These are phyloP conservation scores for Strigops habroptila DNA, from an alignment of 2,113 vertebrate species.

Conservation along the genomic window DNA sequence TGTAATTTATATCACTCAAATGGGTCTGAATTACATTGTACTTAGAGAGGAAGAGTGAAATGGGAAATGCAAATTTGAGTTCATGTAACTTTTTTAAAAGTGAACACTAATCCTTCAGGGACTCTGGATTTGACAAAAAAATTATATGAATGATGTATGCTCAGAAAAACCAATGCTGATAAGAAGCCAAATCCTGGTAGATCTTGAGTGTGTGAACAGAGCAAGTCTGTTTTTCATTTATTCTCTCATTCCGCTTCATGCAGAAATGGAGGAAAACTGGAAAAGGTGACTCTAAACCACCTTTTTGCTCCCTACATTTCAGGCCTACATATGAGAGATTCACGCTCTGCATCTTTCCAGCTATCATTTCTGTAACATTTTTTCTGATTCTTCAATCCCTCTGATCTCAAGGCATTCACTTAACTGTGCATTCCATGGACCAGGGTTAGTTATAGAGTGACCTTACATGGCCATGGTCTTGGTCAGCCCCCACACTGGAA, in stretches of 20 bases:
- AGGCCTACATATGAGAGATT: not conserved
- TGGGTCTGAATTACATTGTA: conserved; percentile 3
- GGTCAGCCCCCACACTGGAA: fast-evolving
- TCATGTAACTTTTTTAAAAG: conserved; percentile 30
- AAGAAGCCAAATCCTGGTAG: not conserved
- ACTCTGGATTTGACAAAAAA: conserved; percentile 10
- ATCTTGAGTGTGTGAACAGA: not conserved
- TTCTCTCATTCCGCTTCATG: not conserved
- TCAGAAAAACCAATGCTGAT: not conserved
- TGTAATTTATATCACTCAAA: conserved; percentile 49
- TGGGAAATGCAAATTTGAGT: conserved; percentile 34
- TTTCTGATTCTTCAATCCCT: not conserved
- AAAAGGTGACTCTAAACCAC: not conserved
- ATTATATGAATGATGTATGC: not conserved
- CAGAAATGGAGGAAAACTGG: not conserved
- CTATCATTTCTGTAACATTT: not conserved
- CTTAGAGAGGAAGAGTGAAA: conserved; percentile 4
- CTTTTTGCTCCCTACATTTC: not conserved
- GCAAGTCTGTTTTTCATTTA: not conserved
- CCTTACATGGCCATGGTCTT: fast-evolving
- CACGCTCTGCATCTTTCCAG: not conserved
- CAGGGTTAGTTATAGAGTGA: not conserved
- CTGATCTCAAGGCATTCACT: not conserved
- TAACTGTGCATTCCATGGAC: not conserved
- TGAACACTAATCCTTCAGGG: conserved; percentile 16